A percentile compares a stretch with the other conserved stretches of the same genome.
phyloP scores from a whole-genome alignment of 1,140 invertebrate species.

The Ceratoteleas bidentatus region DNA sequence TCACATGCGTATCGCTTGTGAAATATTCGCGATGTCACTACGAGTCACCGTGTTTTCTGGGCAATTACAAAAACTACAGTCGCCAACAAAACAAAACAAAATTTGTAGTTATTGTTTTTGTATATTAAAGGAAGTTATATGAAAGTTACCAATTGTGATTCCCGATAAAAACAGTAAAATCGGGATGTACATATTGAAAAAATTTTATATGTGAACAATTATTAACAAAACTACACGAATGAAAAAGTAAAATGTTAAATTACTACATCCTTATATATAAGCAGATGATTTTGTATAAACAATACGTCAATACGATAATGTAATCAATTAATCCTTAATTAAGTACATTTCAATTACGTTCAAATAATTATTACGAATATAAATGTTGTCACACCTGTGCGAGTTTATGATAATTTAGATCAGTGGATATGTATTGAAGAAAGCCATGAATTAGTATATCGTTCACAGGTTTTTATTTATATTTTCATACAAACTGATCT shows the following conservation, averaged over 20 bases:
- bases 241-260: not conserved
- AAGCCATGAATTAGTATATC: too few species aligned
- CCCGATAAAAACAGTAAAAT: not conserved
- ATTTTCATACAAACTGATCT: too few species aligned
- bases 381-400: too few species aligned
- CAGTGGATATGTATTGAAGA: too few species aligned
- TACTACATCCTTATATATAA: slow-evolving; percentile 3
- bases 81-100: too few species aligned
- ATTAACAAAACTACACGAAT: not conserved
- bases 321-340: not conserved
- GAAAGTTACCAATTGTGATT: not conserved
- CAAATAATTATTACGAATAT: not conserved
- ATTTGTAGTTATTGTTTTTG: not conserved
- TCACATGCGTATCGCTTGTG: too few species aligned
- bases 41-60: too few species aligned
- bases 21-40: too few species aligned
- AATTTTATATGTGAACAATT: not conserved
- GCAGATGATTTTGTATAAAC: not conserved
- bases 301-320: not conserved
- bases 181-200: not conserved
- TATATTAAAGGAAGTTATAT: not conserved
- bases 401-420: too few species aligned
- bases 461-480: too few species aligned
- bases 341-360: not conserved
- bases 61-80: too few species aligned